Evolutionary conservation across 1,140 invertebrate species (phyloP), one percentile per base, ranked within the genome.

Genomic region (Drosophila bipectinata): DNA sequence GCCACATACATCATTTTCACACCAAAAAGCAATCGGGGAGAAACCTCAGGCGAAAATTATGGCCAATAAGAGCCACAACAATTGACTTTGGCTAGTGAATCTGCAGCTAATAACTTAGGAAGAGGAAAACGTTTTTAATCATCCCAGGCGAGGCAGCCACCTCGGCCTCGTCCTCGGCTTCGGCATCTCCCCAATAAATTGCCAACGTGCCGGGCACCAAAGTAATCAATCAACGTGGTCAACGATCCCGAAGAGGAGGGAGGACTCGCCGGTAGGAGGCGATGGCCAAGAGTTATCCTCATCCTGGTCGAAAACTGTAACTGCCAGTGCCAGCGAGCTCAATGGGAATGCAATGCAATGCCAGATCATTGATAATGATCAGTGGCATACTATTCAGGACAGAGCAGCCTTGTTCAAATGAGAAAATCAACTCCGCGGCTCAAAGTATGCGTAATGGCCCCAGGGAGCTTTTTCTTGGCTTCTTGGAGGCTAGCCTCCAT

Each of bases 361-460:
- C 72, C 60, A 76, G 83, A 88, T 88, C 83, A 89, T 88, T 88
- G 83, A 88, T 88, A 88, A 88, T 88, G 83, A 88, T 88, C 83
- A 79, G 73, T 66, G 60, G 56, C 68, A 21, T 32, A 28, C 32
- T 12, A 66, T 21, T 71, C 78, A 69, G 75, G 77, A 69, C 73
- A 85, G 77, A 73, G 77, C 74, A 59, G 79, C 41, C 69, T 62
- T 49, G 59, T 55, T 53, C 63, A 56, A 67, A 64, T 56, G 64
- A 75, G 72, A 75, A 73, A 79, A 79, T 79, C 77, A 79, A 79
- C 59, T 74, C 81, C 51, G 71, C 77, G 76, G 80, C 79, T 88
- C 69, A 88, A 88, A 88, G 84, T 88, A 88, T 88, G 84, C 83
- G 83, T 88, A 88, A 88, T 88, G 83, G 83, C 83, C 83, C 83